Conservation (phyloP, 2,888 invertebrate genomes). For the Druceiella hillmani region DNA sequence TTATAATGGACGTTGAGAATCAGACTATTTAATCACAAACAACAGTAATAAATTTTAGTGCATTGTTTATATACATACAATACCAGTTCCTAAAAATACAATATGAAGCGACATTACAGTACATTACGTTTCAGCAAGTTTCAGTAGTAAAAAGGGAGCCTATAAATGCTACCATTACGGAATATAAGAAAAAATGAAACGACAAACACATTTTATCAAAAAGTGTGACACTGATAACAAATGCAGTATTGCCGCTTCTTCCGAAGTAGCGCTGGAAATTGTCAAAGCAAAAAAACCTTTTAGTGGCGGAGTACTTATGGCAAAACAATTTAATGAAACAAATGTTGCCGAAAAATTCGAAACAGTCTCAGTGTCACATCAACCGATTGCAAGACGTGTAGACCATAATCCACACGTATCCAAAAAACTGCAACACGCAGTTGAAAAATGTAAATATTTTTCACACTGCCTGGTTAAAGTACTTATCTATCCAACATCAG, state of each 20-base stretch:
- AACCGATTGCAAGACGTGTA: not conserved
- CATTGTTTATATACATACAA: not conserved
- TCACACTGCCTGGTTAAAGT: not conserved
- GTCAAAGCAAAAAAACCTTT: too few species aligned
- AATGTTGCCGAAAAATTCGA: constrained; percentile 1
- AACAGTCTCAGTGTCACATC: constrained; percentile 1
- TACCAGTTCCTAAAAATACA: too few species aligned
- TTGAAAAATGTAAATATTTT: not conserved
- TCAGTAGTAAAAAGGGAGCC: not conserved
- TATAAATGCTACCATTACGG: not conserved
- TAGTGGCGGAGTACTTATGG: too few species aligned
- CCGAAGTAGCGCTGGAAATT: constrained; percentile 1
- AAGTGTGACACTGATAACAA: not conserved
- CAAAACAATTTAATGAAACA: too few species aligned
- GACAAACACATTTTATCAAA: not conserved
- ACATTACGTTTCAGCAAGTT: not conserved
- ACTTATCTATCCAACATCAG: not conserved
- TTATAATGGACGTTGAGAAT: not conserved
- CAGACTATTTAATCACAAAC: not conserved
- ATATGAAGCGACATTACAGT: not conserved
- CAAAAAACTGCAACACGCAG: not conserved
- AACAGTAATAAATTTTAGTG: not conserved
- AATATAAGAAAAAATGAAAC: not conserved
- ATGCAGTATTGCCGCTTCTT: not conserved
- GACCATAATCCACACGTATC: not conserved